These are phyloP conservation scores for Nothocercus julius DNA, from an alignment of 2,113 vertebrate species.

Conservation along the genomic window DNA sequence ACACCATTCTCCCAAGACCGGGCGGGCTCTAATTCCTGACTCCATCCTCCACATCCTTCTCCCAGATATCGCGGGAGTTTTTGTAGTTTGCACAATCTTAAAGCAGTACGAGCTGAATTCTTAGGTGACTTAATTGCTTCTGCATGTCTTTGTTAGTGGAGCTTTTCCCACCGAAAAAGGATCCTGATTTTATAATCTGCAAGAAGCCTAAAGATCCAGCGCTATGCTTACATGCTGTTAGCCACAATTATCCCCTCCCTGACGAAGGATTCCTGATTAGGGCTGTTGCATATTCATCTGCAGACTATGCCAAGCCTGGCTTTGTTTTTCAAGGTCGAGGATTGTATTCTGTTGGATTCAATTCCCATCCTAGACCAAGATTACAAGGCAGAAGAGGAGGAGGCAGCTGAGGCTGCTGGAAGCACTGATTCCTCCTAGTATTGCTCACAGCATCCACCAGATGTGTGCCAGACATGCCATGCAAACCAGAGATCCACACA, in stretches of 20 bases:
- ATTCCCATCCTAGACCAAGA: slow-evolving; percentile 56
- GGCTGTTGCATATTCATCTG: slow-evolving; percentile 61
- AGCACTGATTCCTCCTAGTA: not conserved
- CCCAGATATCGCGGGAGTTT: not conserved
- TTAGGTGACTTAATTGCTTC: slow-evolving; percentile 18
- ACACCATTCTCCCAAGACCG: not conserved
- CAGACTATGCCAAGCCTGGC: slow-evolving; percentile 24
- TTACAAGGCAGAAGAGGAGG: slow-evolving; percentile 43
- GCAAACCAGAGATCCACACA: accelerated
- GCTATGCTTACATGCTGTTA: slow-evolving; percentile 28
- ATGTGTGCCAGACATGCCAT: not conserved
- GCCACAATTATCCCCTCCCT: slow-evolving; percentile 52
- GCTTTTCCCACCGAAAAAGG: not conserved
- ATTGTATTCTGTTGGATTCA: slow-evolving; percentile 62
- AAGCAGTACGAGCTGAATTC: not conserved
- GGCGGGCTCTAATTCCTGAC: not conserved
- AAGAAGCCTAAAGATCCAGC: slow-evolving; percentile 41
- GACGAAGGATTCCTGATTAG: slow-evolving; percentile 55
- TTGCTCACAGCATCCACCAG: not conserved
- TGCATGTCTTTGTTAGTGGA: slow-evolving; percentile 7
- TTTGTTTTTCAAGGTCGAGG: slow-evolving; percentile 69
- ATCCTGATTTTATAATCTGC: slow-evolving; percentile 44
- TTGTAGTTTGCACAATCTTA: accelerated
- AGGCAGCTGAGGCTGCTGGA: slow-evolving; percentile 50
- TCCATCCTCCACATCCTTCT: not conserved